A percentile compares a stretch with the other conserved stretches of the same genome.
Conservation (phyloP, 2,797 vertebrate genomes). For the Lepilemur septentrionalis region DNA sequence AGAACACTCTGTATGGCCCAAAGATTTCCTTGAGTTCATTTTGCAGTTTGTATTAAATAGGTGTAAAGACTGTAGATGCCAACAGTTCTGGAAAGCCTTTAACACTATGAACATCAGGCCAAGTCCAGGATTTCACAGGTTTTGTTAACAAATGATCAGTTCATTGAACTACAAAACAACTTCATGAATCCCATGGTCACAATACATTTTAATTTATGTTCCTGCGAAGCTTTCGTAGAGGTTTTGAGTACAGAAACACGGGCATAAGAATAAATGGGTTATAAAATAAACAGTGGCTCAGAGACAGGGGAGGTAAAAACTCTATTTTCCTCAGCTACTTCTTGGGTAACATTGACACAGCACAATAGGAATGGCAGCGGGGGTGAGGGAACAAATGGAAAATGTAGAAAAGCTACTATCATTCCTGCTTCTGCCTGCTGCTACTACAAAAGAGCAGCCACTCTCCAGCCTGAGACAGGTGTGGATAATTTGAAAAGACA, state of each 20-base stretch:
- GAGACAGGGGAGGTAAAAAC: background rate
- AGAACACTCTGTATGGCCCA: background rate
- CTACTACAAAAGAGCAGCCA: fast-evolving
- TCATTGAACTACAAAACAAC: background rate
- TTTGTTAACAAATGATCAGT: background rate
- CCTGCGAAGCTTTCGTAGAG: background rate
- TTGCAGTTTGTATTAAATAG: background rate
- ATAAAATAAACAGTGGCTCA: background rate
- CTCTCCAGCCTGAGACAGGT: background rate
- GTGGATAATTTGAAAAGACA: background rate
- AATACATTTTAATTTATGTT: background rate
- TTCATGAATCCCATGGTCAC: background rate
- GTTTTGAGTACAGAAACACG: background rate
- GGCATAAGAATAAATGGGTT: background rate
- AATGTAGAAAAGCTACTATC: fast-evolving
- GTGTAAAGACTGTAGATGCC: background rate
- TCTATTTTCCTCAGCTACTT: background rate
- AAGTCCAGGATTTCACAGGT: background rate
- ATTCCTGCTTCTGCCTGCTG: background rate
- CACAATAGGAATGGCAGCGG: background rate
- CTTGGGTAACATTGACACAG: background rate
- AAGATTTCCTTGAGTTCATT: background rate
- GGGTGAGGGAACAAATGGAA: background rate
- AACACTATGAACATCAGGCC: background rate
- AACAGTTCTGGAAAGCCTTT: background rate